These are phyloP conservation scores for Adelognathus sp. DNA, from an alignment of 2,888 invertebrate genomes.

Conservation along the genomic window DNA sequence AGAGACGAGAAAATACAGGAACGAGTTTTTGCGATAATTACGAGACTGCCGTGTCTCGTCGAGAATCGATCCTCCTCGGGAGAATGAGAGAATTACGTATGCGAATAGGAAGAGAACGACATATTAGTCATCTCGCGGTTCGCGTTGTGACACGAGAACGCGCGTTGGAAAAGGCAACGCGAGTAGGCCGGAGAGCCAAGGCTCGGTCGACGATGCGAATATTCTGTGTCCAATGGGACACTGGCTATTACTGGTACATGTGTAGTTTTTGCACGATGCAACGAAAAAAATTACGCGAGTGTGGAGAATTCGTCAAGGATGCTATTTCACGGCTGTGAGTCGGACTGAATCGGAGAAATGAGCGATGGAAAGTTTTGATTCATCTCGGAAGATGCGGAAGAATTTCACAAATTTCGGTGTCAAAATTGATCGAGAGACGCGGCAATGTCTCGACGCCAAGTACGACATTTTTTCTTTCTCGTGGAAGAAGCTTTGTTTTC, in stretches of 20 bases:
- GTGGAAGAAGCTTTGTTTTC: too few relatives aligned
- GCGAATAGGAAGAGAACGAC: constrained; percentile 12
- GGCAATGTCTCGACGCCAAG: too few relatives aligned
- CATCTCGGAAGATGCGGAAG: not conserved
- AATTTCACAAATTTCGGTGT: not conserved
- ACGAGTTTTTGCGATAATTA: constrained; percentile 6
- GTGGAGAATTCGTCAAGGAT: not conserved
- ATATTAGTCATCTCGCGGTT: constrained; percentile 42
- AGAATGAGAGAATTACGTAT: not conserved
- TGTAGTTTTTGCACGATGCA: not conserved
- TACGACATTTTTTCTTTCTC: too few relatives aligned
- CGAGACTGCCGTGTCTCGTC: not conserved
- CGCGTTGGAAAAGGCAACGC: not conserved
- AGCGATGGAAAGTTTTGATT: not conserved
- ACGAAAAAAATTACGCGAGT: not conserved
- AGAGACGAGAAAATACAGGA: not conserved
- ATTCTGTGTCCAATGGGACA: not conserved
- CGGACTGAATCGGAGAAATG: too few relatives aligned
- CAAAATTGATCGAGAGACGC: not conserved
- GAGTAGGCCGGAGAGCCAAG: constrained; percentile 7
- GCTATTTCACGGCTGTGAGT: not conserved
- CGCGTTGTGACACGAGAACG: not conserved
- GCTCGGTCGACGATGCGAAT: constrained; percentile 4
- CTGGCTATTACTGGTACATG: not conserved
- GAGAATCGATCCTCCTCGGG: not conserved